Percentiles rank a stretch among this genome's conserved stretches.
Evolutionary conservation across 2,113 vertebrate genomes (phyloP).

Genomic region (Cyrtonyx montezumae): DNA sequence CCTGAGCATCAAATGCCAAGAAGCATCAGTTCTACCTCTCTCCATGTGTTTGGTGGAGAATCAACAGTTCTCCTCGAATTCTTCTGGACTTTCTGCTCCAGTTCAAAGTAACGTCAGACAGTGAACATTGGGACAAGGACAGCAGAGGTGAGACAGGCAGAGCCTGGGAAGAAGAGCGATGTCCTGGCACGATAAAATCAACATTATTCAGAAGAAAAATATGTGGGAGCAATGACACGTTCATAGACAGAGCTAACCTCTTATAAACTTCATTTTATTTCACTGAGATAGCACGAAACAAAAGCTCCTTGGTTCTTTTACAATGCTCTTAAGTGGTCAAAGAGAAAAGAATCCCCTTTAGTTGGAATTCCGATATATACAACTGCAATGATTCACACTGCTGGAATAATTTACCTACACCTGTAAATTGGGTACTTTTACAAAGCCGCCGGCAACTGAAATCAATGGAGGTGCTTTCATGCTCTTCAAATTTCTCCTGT

Average conservation of each 20-base stretch:
- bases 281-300: neutral
- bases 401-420: conserved; percentile 13
- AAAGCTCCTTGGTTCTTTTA: neutral
- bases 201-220: neutral
- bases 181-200: conserved; percentile 14
- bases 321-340: neutral
- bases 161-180: conserved; percentile 4
- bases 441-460: neutral
- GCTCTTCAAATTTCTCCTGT: neutral
- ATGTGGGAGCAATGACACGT: neutral
- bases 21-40: neutral
- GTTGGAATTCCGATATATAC: neutral
- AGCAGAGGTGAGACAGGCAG: neutral
- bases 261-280: neutral
- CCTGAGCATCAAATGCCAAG: neutral
- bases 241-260: neutral
- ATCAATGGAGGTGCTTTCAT: neutral
- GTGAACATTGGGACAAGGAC: neutral
- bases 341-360: neutral
- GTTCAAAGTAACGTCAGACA: neutral
- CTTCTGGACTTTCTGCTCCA: neutral
- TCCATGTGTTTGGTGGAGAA: neutral
- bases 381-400: neutral
- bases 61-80: neutral
- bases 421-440: neutral